These are phyloP conservation scores for Cacatua alba DNA, from an alignment of 2,113 vertebrate species.

Conservation along the genomic window DNA sequence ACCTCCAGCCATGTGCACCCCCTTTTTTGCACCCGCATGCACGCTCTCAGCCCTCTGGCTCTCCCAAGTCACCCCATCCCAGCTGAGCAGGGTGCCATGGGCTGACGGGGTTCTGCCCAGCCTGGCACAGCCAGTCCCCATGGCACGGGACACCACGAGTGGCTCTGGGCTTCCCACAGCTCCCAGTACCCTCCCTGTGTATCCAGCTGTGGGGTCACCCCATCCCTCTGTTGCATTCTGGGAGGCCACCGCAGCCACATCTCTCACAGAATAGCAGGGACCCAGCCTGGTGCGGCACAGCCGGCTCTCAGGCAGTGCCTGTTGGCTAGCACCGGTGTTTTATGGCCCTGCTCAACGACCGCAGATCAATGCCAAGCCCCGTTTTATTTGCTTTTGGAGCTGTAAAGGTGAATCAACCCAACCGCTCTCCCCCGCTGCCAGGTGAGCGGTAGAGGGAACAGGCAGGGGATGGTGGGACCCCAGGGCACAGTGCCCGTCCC, in stretches of 20 bases:
- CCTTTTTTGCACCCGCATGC: no score
- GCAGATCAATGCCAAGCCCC: background rate
- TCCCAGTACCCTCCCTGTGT: background rate
- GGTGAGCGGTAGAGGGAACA: background rate
- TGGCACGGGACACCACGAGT: rapidly evolving
- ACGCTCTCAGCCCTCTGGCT: background rate
- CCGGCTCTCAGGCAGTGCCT: background rate
- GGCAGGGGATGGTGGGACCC: background rate
- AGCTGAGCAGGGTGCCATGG: rapidly evolving
- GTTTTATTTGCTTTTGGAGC: conserved; percentile 11
- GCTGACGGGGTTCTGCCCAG: background rate
- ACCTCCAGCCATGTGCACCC: background rate
- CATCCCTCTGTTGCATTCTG: background rate
- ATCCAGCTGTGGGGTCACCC: background rate
- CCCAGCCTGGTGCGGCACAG: rapidly evolving
- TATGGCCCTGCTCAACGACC: background rate
- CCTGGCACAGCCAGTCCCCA: no score
- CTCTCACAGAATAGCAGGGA: background rate
- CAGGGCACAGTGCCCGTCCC: background rate
- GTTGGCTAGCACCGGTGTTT: background rate
- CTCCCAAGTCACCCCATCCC: background rate
- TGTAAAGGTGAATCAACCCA: conserved; percentile 43
- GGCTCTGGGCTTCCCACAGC: background rate
- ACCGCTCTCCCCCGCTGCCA: background rate
- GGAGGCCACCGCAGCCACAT: background rate